A percentile compares a stretch with the other conserved stretches of the same genome.
phyloP scores from a whole-genome alignment of 2,888 invertebrate species.

The Chrysolina oricalcia region DNA sequence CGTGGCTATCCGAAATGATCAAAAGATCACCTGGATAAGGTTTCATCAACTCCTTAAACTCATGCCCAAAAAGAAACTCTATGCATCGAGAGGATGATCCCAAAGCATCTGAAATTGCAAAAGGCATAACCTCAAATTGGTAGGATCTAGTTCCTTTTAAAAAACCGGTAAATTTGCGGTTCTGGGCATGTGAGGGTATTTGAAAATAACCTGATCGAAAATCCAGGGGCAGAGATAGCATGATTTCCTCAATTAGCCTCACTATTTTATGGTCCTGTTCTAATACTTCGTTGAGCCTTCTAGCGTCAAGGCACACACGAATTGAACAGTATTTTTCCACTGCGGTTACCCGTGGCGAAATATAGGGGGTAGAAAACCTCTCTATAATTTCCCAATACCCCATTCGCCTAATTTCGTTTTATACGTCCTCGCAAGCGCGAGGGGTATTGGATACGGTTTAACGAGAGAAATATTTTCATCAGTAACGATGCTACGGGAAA shows the following conservation, averaged over 20 bases:
- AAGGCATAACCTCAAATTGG: not conserved
- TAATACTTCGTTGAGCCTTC: too few species aligned
- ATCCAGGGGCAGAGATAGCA: not conserved
- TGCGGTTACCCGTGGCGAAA: too few species aligned
- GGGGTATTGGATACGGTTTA: too few species aligned
- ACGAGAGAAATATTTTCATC: too few species aligned
- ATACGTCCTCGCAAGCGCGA: too few species aligned
- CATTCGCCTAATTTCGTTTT: too few species aligned
- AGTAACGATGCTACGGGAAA: too few species aligned
- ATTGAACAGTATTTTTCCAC: too few species aligned
- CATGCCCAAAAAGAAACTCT: not conserved
- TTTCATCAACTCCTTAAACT: not conserved
- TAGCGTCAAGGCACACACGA: too few species aligned
- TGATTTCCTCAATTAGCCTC: not conserved
- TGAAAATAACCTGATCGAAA: too few species aligned
- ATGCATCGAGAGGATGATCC: not conserved
- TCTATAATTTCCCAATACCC: too few species aligned
- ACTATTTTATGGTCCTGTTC: not conserved
- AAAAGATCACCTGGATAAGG: not conserved
- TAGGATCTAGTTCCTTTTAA: not conserved
- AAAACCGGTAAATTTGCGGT: not conserved
- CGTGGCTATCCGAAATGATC: not conserved
- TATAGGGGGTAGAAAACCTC: too few species aligned
- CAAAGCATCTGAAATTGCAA: not conserved
- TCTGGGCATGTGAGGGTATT: not conserved